phyloP scores from a whole-genome alignment of 2,797 vertebrate species.

The Garrulus glandarius region DNA sequence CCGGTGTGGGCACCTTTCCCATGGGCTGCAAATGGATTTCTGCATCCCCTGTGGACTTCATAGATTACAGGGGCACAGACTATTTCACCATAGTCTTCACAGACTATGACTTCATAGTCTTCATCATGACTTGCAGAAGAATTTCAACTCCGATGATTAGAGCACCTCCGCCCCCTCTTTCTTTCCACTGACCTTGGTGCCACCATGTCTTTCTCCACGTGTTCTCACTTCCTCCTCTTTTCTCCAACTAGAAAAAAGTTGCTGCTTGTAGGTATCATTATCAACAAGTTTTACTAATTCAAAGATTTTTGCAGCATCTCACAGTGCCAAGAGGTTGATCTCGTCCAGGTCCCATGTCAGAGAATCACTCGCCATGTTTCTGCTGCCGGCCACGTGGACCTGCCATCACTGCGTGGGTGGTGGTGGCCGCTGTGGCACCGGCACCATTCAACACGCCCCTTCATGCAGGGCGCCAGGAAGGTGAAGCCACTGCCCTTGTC shows the following conservation, averaged over 20 bases:
- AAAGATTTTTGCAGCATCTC: not conserved
- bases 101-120: not conserved
- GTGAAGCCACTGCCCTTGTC: not conserved
- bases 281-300: not conserved
- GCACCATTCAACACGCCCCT: not conserved
- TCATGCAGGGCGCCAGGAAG: rapidly evolving
- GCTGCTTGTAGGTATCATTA: not conserved
- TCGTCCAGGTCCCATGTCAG: not conserved
- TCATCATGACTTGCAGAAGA: not conserved
- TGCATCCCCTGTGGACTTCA: not conserved
- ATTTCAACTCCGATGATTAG: not conserved
- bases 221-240: not conserved
- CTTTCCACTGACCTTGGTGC: not conserved
- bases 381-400: not conserved
- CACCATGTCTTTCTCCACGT: not conserved
- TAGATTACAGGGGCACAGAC: not conserved
- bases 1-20: not conserved
- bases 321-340: not conserved
- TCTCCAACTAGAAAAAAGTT: not conserved
- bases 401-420: rapidly evolving
- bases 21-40: not conserved
- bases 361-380: not conserved
- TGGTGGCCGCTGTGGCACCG: rapidly evolving
- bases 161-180: not conserved
- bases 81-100: not conserved